Evolutionary conservation across 2,113 vertebrate genomes (phyloP), one percentile per base, ranked within the genome.

Genomic region (Lepidiolamprologus cunningtoni): DNA sequence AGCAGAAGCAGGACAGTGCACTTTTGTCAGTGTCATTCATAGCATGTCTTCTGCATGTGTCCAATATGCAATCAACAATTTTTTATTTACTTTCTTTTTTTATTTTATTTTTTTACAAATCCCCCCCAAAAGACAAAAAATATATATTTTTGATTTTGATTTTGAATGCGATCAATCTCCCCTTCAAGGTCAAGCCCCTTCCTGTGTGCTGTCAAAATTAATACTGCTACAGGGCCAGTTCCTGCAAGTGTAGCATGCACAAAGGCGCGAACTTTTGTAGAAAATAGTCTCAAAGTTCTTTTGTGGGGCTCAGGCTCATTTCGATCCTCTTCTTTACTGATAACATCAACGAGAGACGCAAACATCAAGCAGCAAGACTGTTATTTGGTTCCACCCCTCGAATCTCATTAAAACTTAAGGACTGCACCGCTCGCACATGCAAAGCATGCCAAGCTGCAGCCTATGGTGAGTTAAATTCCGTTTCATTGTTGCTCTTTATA

Each of bases 391-490:
- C 84, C 82, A 81, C 80, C 82, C 45, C 55, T 87, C 35, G 8
- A 89, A 87, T 89, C 66, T 87, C 86, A 88, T 90, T 88, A 89
- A 81, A 55, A 50, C 78, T 58, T 50, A 47, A 17, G 79, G 54
- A 85, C 68, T 73, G 68, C 71, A 80, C 80, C 40, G 66, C 85
- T 86, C 28, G 5, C 81, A 80, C 81, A 84, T 50, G 84, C 66
- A 76, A 71, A 76, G 63, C 50, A 61, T 68, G 42, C 8, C 12
- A 26, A 76, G 80, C 81, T 53, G 19, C 63, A 53, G 37, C 81
- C 66, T 82, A 17, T 9, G 23, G 40, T 7, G 4, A 81, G 26
- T 37, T 79, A 2, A 50, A 63, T 71, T 23, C 52, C 8, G 4
- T 33, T 13, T 84, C 26, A 66, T 78, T 76, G 28, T 68, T 47